Evolutionary conservation across 2,888 invertebrate species (phyloP).

Genomic region (Trichopria drosophilae): DNA sequence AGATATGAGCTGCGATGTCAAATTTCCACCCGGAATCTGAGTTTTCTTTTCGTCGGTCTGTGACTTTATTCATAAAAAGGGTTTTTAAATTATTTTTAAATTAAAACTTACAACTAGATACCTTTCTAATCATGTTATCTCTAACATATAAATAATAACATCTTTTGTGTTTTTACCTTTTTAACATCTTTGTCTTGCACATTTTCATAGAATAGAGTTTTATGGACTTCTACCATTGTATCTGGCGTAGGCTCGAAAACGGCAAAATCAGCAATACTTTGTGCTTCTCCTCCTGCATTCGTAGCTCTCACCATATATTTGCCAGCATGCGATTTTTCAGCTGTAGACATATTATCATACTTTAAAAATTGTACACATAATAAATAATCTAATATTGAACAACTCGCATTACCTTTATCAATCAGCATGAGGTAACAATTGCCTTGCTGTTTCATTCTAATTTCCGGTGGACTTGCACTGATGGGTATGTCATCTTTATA

Average conservation of each 20-base stretch:
- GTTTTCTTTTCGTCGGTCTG: conserved; percentile 50
- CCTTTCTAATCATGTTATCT: too few relatives aligned
- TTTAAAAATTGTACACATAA: neutral
- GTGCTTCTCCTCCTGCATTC: conserved; percentile 80
- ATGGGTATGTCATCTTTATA: conserved; percentile 71
- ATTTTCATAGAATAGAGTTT: conserved; percentile 69
- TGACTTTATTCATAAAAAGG: too few relatives aligned
- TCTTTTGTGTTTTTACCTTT: conserved; percentile 53
- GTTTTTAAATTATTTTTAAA: too few relatives aligned
- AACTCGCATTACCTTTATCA: conserved; percentile 65
- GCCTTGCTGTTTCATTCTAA: conserved; percentile 67
- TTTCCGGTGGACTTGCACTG: conserved; percentile 61
- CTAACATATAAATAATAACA: too few relatives aligned
- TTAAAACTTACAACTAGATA: conserved; percentile 2
- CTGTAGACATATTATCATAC: conserved; percentile 49
- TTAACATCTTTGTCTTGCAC: conserved; percentile 51
- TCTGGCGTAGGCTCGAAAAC: conserved; percentile 72
- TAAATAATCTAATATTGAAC: neutral
- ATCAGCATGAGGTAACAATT: conserved; percentile 71
- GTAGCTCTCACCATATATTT: conserved; percentile 75
- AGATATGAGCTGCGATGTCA: conserved; percentile 49
- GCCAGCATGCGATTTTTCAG: conserved; percentile 70
- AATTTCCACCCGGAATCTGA: conserved; percentile 49
- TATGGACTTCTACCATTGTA: conserved; percentile 69
- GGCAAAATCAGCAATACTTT: conserved; percentile 77